phyloP scores from a whole-genome alignment of 2,888 invertebrate genomes.

The Corythucha ciliata region DNA sequence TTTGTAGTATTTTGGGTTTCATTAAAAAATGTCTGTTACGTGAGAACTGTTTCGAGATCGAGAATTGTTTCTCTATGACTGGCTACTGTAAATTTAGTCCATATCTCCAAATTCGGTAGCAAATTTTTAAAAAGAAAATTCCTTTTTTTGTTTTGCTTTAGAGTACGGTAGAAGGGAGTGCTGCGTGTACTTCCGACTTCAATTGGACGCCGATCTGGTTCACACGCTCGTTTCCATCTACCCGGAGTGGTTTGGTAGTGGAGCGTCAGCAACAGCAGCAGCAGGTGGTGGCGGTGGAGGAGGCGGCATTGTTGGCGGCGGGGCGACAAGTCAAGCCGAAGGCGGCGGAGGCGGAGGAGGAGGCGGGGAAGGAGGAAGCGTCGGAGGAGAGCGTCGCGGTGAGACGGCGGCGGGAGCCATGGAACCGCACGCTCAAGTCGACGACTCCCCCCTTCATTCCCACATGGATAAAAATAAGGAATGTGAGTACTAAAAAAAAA shows the following conservation, averaged over 20 bases:
- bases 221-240: constrained; percentile 86
- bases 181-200: constrained; percentile 70
- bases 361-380: constrained; percentile 33
- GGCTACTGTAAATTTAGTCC: too few relatives aligned
- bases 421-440: constrained; percentile 69
- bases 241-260: constrained; percentile 81
- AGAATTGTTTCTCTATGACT: too few relatives aligned
- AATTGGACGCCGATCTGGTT: constrained; percentile 84
- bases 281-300: constrained; percentile 30
- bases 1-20: too few relatives aligned
- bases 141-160: constrained; percentile 24
- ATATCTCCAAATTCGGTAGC: too few relatives aligned
- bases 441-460: constrained; percentile 85
- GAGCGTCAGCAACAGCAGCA: constrained; percentile 31
- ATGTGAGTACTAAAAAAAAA: constrained; percentile 79
- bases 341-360: constrained; percentile 56
- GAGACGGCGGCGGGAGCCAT: constrained; percentile 31
- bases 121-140: too few relatives aligned
- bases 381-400: constrained; percentile 32
- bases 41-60: too few relatives aligned
- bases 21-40: too few relatives aligned
- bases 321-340: constrained; percentile 56
- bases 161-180: constrained; percentile 37
- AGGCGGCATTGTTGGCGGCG: constrained; percentile 32
- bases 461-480: constrained; percentile 96